Percentiles rank a stretch among this genome's conserved stretches.
phyloP scores from a whole-genome alignment of 2,113 vertebrate species.

The Litocranius walleri region DNA sequence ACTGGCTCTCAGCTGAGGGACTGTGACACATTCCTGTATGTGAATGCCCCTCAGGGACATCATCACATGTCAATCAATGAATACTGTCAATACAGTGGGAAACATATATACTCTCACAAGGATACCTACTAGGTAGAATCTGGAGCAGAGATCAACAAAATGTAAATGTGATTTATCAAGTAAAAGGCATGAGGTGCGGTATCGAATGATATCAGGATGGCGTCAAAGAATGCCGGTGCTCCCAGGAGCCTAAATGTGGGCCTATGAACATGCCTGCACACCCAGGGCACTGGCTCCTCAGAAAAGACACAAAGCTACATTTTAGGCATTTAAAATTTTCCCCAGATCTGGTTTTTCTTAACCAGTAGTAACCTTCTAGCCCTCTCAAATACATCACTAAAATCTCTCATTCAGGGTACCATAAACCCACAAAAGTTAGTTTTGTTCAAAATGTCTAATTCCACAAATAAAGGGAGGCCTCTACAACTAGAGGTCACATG shows the following conservation, averaged over 20 bases:
- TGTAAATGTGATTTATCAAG: neutral
- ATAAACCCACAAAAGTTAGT: neutral
- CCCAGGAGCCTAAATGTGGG: neutral
- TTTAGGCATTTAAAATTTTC: neutral
- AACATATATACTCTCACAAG: neutral
- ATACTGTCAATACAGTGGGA: neutral
- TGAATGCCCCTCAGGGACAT: neutral
- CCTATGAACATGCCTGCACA: neutral
- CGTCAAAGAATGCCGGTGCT: neutral
- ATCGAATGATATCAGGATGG: neutral
- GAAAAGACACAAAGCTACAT: neutral
- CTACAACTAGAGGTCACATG: neutral
- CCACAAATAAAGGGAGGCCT: slow-evolving; percentile 23
- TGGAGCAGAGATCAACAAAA: neutral
- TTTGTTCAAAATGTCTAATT: neutral
- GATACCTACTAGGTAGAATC: neutral
- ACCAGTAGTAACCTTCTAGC: neutral
- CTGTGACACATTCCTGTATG: neutral
- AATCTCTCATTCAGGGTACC: neutral
- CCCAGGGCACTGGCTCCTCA: neutral
- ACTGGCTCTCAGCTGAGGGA: neutral
- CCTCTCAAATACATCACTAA: neutral
- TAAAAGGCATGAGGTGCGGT: neutral
- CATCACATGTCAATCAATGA: neutral
- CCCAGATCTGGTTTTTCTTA: neutral